phyloP scores from a whole-genome alignment of 2,113 vertebrate species.

The Nestor notabilis region DNA sequence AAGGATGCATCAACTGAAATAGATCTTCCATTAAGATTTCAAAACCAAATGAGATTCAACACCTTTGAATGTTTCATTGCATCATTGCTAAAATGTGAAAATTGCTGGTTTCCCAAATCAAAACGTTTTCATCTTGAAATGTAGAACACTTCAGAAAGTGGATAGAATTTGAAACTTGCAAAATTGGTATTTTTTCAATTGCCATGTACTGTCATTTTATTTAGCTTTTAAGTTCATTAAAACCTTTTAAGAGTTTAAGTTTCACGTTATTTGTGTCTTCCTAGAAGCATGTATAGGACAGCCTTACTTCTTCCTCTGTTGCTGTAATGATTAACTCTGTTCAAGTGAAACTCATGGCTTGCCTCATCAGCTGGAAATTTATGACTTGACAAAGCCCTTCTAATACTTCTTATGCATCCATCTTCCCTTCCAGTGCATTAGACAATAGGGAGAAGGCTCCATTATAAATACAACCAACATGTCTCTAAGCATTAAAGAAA shows the following conservation, averaged over 20 bases:
- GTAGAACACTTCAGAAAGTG: not conserved
- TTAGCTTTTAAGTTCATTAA: not conserved
- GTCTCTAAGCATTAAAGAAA: not conserved
- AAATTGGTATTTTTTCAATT: not conserved
- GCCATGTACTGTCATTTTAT: not conserved
- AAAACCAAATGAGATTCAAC: not conserved
- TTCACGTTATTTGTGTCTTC: not conserved
- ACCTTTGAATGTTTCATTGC: not conserved
- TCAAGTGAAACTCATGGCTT: not conserved
- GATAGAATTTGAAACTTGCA: not conserved
- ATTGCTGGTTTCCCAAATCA: not conserved
- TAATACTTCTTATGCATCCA: not conserved
- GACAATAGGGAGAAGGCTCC: not conserved
- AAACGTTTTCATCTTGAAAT: not conserved
- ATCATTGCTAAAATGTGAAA: not conserved
- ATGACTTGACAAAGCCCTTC: not conserved
- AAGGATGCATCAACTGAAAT: not conserved
- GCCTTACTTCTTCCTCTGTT: not conserved
- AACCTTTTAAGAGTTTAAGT: not conserved
- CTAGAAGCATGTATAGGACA: not conserved
- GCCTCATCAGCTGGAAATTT: not conserved
- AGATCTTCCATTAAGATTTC: not conserved
- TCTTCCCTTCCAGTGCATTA: not conserved
- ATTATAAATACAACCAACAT: not conserved
- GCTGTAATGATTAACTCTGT: not conserved